Base-by-base conservation (phyloP, 2,113 vertebrate species). In the Daubentonia madagascariensis region DNA sequence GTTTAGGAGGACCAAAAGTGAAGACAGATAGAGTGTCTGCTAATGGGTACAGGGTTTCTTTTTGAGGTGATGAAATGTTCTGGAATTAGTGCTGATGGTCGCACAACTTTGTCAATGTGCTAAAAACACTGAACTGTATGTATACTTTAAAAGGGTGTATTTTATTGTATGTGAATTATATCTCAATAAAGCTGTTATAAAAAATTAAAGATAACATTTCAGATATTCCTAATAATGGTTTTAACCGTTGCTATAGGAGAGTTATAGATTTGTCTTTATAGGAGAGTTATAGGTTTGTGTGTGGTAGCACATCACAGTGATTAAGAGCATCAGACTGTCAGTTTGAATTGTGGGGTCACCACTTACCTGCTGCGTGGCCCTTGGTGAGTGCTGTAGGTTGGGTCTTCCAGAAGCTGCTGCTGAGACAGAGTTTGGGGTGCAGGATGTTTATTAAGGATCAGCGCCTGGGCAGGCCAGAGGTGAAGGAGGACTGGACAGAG, bases 121-220 rank as follows among this genome's bases (percentile, higher is more conserved):
- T 85, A 65, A 70, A 67, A 94, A 52, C 4, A n/a, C 12, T 78
- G 25, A 95, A 37, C 73, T 40, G 3, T 63, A 45, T 18, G 65
- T 81, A 54, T 23, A 73, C 12, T 87, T 73, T 25, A 30, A 65
- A 78, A 61, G 28, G 17, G 65, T 80, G 45, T 43, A 48, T 95
- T 95, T 75, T 80, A 75, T 54, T 20, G 54, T 17, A 79, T 79
- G 5, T 87, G 54, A 83, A 79, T 92, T 75, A 25, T 52, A 89
- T 50, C 45, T 91, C 79, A 54, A 20, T 63, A 92, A 86, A 92
- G 17, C 23, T 57, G 30, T 43, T 40, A 63, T 16, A 73, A 86
- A 89, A 88, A 73, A n/a, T 92, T 90, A 75, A n/a, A 78, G 35
- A 43, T 25, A 86, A 50, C 54, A 11, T 73, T 73, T 92, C n/a